Percentiles rank a stretch among this genome's conserved stretches.
phyloP scores from a whole-genome alignment of 2,113 vertebrate species.

The Scopus umbretta region DNA sequence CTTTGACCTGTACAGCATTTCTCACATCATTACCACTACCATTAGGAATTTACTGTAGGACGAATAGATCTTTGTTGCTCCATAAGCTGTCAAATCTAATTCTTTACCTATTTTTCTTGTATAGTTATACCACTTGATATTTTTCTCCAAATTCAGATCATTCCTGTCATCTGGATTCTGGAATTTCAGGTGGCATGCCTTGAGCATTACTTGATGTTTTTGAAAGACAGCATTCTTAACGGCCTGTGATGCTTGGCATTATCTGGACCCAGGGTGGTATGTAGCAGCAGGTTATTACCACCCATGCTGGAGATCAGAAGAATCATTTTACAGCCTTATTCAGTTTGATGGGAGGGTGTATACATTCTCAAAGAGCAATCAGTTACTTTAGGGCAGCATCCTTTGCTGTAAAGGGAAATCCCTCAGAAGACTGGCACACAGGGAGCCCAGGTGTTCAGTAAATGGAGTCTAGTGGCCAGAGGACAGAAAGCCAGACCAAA shows the following conservation, averaged over 20 bases:
- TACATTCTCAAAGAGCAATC: not conserved
- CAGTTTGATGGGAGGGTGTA: not conserved
- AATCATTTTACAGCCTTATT: not conserved
- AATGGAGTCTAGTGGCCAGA: not conserved
- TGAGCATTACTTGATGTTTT: not conserved
- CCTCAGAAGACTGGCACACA: not conserved
- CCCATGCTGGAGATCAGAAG: not conserved
- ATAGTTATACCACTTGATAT: not conserved
- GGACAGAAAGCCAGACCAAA: not conserved
- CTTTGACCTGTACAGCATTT: not conserved
- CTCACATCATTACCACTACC: not conserved
- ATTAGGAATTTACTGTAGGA: not conserved
- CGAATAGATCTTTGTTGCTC: not conserved
- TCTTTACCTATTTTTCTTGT: not conserved
- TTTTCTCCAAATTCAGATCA: not conserved
- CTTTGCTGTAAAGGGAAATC: not conserved
- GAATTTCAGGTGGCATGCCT: not conserved
- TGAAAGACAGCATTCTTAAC: not conserved
- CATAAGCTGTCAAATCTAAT: not conserved
- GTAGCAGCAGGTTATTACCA: not conserved
- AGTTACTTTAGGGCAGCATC: not conserved
- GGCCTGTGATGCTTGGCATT: not conserved
- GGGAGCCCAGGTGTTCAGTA: not conserved
- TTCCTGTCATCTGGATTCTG: not conserved
- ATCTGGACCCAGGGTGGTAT: not conserved